These are phyloP conservation scores for Gryon sp. DNA, from an alignment of 1,140 invertebrate species.

Conservation along the genomic window DNA sequence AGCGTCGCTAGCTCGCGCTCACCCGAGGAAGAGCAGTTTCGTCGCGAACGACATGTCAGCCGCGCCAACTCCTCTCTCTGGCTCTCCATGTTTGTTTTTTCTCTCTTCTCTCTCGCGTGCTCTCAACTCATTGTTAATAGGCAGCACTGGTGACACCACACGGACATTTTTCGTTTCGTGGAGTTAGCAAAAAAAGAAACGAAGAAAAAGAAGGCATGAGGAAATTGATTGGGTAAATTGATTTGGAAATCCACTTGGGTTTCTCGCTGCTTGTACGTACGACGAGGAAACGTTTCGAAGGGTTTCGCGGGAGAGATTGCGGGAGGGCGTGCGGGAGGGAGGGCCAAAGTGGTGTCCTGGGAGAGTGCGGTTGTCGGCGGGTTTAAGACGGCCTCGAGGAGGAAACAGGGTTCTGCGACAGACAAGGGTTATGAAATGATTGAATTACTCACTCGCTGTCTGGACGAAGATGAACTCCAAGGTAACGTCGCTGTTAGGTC, in stretches of 20 bases:
- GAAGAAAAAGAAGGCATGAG: neutral
- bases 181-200: neutral
- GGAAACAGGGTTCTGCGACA: neutral
- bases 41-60: slow-evolving; percentile 29
- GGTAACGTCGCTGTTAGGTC: slow-evolving; percentile 70
- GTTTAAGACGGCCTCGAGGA: neutral
- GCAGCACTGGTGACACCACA: neutral
- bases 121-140: neutral
- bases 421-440: slow-evolving; percentile 28
- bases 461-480: slow-evolving; percentile 65
- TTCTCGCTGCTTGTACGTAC: no score
- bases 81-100: neutral
- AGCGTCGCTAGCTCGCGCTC: slow-evolving; percentile 16
- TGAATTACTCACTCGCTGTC: slow-evolving; percentile 30
- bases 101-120: slow-evolving; percentile 25
- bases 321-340: no score
- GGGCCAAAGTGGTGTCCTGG: neutral
- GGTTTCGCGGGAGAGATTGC: neutral
- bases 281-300: no score
- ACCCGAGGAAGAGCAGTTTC: slow-evolving; percentile 31
- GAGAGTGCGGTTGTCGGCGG: no score
- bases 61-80: neutral
- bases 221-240: neutral
- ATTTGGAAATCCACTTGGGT: no score
- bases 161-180: no score